A percentile compares a stretch with the other conserved stretches of the same genome.
phyloP scores from a whole-genome alignment of 2,888 invertebrate genomes.

The Zygaena filipendulae region DNA sequence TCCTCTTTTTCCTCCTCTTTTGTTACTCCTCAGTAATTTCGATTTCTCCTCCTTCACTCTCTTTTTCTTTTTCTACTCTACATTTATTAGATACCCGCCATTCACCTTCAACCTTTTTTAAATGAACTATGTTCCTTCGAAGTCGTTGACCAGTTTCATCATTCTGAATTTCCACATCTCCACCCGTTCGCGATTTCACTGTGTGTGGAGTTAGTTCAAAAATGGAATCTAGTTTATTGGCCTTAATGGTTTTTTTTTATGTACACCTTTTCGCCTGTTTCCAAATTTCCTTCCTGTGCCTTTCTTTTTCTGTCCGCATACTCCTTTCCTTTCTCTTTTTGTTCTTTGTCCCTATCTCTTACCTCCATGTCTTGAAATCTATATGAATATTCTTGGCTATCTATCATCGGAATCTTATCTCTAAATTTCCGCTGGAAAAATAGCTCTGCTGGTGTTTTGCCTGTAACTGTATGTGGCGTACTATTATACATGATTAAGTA shows the following conservation, averaged over 20 bases:
- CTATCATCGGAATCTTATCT: slow-evolving; percentile 13
- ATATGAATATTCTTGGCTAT: slow-evolving; percentile 5
- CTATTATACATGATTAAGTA: slow-evolving; percentile 15
- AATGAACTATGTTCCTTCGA: slow-evolving; percentile 9
- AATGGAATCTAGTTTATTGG: slow-evolving; percentile 11
- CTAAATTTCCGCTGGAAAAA: slow-evolving; percentile 12
- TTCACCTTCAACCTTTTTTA: too few relatives aligned
- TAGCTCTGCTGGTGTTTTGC: too few relatives aligned
- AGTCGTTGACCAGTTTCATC: slow-evolving; percentile 5
- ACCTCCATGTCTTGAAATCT: slow-evolving; percentile 5
- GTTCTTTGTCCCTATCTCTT: slow-evolving; percentile 10
- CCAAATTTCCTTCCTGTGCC: slow-evolving; percentile 4
- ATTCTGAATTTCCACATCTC: slow-evolving; percentile 2
- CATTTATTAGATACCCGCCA: slow-evolving; percentile 12
- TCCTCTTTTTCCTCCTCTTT: too few relatives aligned
- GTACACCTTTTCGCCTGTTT: slow-evolving; percentile 13
- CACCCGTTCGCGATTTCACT: neutral
- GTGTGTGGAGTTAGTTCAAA: slow-evolving; percentile 7
- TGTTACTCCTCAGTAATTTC: too few relatives aligned
- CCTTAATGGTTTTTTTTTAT: slow-evolving; percentile 10
- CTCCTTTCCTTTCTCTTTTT: slow-evolving; percentile 14
- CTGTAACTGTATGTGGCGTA: slow-evolving; percentile 14
- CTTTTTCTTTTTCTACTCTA: too few relatives aligned
- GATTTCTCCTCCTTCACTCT: too few relatives aligned
- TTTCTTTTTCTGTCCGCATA: slow-evolving; percentile 12